These are phyloP conservation scores for Labeo calbasu DNA, from an alignment of 2,797 vertebrate genomes.

Conservation along the genomic window DNA sequence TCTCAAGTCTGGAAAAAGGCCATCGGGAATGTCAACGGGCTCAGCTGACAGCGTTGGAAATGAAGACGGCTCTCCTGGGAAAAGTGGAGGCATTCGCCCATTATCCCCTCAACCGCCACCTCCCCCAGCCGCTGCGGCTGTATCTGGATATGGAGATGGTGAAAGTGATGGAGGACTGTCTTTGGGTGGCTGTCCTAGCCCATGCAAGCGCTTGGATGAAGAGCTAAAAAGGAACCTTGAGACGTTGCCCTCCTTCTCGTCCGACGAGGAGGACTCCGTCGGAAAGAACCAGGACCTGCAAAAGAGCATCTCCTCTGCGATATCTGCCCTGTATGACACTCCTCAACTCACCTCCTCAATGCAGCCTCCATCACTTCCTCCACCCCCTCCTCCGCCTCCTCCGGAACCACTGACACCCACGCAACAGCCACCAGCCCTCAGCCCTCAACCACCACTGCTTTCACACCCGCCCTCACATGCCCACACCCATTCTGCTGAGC, in stretches of 20 bases:
- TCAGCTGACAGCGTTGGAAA: constrained; percentile 74
- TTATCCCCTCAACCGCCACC: constrained; percentile 77
- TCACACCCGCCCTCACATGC: constrained; percentile 59
- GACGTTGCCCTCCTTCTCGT: constrained; percentile 92
- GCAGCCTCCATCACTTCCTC: constrained; percentile 59
- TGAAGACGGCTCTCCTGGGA: constrained; percentile 78
- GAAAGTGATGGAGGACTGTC: constrained; percentile 86
- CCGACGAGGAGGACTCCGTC: constrained; percentile 91
- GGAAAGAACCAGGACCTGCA: constrained; percentile 95
- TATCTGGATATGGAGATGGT: constrained; percentile 74
- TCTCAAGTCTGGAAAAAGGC: constrained; percentile 89
- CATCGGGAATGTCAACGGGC: constrained; percentile 76
- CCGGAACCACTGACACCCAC: constrained; percentile 71
- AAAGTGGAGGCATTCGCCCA: constrained; percentile 77
- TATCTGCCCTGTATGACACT: constrained; percentile 91
- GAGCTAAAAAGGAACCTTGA: constrained; percentile 93
- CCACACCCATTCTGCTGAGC: constrained; percentile 68
- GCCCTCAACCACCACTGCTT: constrained; percentile 74
- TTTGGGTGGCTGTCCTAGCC: constrained; percentile 87
- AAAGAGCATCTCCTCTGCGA: constrained; percentile 94
- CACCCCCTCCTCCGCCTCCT: constrained; percentile 64
- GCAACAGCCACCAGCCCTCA: constrained; percentile 75
- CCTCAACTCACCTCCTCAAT: constrained; percentile 71
- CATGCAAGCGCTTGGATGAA: constrained; percentile 90
- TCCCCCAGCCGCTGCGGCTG: constrained; percentile 71